Evolutionary conservation across 2,113 vertebrate genomes (phyloP).

Genomic region (Microtus pennsylvanicus): DNA sequence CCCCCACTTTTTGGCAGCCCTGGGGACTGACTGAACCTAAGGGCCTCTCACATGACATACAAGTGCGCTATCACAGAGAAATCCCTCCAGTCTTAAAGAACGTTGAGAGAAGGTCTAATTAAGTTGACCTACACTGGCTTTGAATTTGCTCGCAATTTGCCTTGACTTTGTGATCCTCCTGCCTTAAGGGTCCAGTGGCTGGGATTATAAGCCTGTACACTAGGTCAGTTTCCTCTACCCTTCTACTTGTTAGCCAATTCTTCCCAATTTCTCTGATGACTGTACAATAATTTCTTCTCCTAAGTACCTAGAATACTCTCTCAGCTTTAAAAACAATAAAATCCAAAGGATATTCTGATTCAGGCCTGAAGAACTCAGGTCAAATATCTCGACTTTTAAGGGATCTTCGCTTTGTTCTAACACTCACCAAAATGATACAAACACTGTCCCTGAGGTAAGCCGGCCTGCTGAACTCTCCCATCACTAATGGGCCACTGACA

Average conservation of each 20-base stretch:
- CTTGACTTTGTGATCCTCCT: not conserved
- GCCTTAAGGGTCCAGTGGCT: not conserved
- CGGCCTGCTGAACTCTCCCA: not conserved
- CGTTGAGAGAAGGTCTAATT: not conserved
- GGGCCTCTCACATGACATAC: not conserved
- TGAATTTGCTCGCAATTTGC: not conserved
- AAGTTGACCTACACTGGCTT: not conserved
- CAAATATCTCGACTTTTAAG: not conserved
- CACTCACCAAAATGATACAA: not conserved
- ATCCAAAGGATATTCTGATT: not conserved
- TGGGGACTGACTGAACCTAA: not conserved
- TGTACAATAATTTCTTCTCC: not conserved
- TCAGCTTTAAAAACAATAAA: slow-evolving; percentile 52
- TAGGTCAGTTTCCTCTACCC: not conserved
- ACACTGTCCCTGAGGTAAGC: not conserved
- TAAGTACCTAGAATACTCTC: not conserved
- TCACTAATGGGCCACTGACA: not conserved
- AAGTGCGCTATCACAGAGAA: not conserved
- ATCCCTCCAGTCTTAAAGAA: not conserved
- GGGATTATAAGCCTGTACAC: not conserved
- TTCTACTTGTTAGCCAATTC: not conserved
- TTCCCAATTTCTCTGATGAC: not conserved
- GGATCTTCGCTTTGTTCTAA: not conserved
- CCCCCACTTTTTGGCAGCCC: not conserved
- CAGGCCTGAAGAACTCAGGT: not conserved